Conservation (phyloP, 2,113 vertebrate genomes). For the Centropristis striata region DNA sequence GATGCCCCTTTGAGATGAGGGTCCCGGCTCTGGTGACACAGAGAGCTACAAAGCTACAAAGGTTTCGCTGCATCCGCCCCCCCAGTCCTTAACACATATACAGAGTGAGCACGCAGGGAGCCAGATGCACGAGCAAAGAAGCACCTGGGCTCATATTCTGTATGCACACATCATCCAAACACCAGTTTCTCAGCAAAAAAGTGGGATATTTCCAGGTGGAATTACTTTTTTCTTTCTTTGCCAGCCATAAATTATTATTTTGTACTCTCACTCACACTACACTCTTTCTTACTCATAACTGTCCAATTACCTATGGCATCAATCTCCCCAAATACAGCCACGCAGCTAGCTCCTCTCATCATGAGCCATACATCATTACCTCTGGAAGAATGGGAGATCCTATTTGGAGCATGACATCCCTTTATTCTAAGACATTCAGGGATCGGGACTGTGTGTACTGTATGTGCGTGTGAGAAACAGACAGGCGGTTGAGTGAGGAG, state of each 20-base stretch:
- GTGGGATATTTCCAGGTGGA: slow-evolving; percentile 35
- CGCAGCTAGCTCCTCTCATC: slow-evolving; percentile 21
- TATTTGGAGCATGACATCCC: slow-evolving; percentile 69
- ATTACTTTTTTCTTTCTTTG: slow-evolving; percentile 2
- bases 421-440: slow-evolving; percentile 49
- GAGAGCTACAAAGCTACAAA: slow-evolving; percentile 29
- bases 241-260: slow-evolving; percentile 28
- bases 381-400: slow-evolving; percentile 56
- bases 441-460: slow-evolving; percentile 3
- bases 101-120: background rate
- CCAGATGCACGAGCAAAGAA: background rate
- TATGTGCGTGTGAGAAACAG: slow-evolving; percentile 16
- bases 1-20: slow-evolving; percentile 43
- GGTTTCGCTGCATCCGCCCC: slow-evolving; percentile 11
- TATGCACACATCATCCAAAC: background rate
- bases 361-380: slow-evolving; percentile 63
- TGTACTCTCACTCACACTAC: background rate
- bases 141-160: background rate
- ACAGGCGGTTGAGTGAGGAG: background rate
- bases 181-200: slow-evolving; percentile 1
- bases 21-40: slow-evolving; percentile 33
- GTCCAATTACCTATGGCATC: slow-evolving; percentile 51
- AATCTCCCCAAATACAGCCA: slow-evolving; percentile 47
- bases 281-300: slow-evolving; percentile 21
- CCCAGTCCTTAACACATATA: background rate